Evolutionary conservation across 2,797 vertebrate species (phyloP).

Genomic region (Gouania willdenowi): DNA sequence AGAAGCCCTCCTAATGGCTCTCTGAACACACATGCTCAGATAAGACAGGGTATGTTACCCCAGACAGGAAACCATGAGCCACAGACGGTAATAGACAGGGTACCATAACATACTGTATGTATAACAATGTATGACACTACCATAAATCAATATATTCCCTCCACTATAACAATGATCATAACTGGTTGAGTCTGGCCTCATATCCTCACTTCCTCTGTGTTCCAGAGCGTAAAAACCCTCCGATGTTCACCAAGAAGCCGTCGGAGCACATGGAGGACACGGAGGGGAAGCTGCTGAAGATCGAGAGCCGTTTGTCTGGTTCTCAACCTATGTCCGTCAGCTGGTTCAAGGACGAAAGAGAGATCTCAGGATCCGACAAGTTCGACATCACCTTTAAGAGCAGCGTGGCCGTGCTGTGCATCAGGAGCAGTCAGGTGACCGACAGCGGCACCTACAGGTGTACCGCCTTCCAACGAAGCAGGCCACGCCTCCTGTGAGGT

Average conservation of each 20-base stretch:
- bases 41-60: no score
- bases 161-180: conserved; percentile 4
- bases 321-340: conserved; percentile 87
- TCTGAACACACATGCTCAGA: no score
- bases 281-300: conserved; percentile 88
- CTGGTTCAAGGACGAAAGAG: conserved; percentile 87
- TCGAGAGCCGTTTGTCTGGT: conserved; percentile 89
- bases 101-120: no score
- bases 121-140: no score
- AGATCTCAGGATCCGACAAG: conserved; percentile 80
- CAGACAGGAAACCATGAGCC: no score
- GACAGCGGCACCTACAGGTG: conserved; percentile 88
- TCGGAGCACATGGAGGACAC: conserved; percentile 87
- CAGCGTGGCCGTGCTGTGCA: conserved; percentile 80
- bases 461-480: conserved; percentile 87
- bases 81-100: no score
- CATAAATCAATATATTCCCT: no score
- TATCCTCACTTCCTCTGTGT: conserved; percentile 3
- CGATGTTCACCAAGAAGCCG: conserved; percentile 91
- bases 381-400: conserved; percentile 91
- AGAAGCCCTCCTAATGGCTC: no score
- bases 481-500: conserved; percentile 81
- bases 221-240: conserved; percentile 89
- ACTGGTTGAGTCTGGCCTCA: neutral
- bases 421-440: conserved; percentile 74